Evolutionary conservation across 2,888 invertebrate genomes (phyloP).

Genomic region (Drosophila barbarae): DNA sequence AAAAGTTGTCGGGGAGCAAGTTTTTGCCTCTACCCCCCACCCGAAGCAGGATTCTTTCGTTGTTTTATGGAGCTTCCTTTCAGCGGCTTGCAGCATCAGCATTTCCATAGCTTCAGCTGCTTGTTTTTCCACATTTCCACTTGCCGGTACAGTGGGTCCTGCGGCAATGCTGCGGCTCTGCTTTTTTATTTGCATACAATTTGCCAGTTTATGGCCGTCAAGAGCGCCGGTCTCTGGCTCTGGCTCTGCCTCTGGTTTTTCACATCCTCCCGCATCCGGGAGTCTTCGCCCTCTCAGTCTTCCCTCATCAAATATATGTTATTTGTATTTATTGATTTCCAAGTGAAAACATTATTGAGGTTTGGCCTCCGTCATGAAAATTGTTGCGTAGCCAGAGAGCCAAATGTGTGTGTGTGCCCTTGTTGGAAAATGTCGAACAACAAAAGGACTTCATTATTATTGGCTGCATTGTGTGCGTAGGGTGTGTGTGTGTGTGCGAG

Average conservation of each 20-base stretch:
- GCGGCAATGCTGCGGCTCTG: slow-evolving; percentile 44
- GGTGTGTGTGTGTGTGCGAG: slow-evolving; percentile 1
- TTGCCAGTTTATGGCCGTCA: slow-evolving; percentile 62
- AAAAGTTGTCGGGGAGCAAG: slow-evolving; percentile 51
- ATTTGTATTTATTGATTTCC: slow-evolving; percentile 71
- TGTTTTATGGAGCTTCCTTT: slow-evolving; percentile 38
- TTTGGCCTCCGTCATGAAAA: slow-evolving; percentile 41
- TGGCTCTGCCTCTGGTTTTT: slow-evolving; percentile 20
- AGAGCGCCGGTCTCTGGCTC: slow-evolving; percentile 19
- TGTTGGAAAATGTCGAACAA: slow-evolving; percentile 62
- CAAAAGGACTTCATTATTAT: slow-evolving; percentile 73
- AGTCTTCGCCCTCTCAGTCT: neutral
- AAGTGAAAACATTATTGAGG: slow-evolving; percentile 72
- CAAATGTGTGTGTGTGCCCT: slow-evolving; percentile 43
- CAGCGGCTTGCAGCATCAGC: slow-evolving; percentile 58
- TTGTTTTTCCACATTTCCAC: slow-evolving; percentile 19
- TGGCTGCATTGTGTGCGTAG: slow-evolving; percentile 52
- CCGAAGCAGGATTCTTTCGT: slow-evolving; percentile 3
- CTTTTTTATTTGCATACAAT: slow-evolving; percentile 69
- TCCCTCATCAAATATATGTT: slow-evolving; percentile 53
- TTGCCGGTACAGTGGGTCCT: slow-evolving; percentile 28
- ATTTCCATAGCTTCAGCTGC: slow-evolving; percentile 43
- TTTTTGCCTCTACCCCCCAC: neutral
- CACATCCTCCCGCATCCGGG: slow-evolving; percentile 5
- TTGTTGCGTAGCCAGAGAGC: slow-evolving; percentile 55